Evolutionary conservation across 2,113 vertebrate genomes (phyloP).

Genomic region (Phrynocephalus versicolor): DNA sequence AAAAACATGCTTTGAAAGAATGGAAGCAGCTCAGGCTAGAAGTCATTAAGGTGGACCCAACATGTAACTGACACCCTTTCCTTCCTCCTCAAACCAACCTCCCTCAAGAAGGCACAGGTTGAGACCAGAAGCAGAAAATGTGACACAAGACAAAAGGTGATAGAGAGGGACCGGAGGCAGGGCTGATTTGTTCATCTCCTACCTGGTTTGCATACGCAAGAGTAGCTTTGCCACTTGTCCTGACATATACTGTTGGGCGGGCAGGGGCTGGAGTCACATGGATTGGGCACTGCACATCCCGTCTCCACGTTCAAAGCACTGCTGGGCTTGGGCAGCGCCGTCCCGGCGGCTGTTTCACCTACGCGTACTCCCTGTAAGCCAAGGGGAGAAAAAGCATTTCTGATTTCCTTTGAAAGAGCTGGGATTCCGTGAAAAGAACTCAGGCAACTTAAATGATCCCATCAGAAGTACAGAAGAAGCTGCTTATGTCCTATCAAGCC

Average conservation of each 20-base stretch:
- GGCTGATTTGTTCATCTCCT: slow-evolving; percentile 23
- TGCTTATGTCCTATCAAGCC: not conserved
- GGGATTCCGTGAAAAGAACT: not conserved
- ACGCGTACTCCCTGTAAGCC: slow-evolving; percentile 87
- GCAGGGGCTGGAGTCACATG: slow-evolving; percentile 89
- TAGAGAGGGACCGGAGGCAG: not conserved
- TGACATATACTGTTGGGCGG: slow-evolving; percentile 85
- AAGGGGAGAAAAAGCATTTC: slow-evolving; percentile 29
- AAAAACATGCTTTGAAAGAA: not conserved
- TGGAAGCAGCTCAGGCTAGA: not conserved
- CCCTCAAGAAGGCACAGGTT: not conserved
- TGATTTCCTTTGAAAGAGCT: not conserved
- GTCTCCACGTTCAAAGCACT: slow-evolving; percentile 87
- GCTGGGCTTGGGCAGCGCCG: slow-evolving; percentile 82
- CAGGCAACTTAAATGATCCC: not conserved
- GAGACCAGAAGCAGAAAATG: not conserved
- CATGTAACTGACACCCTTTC: not conserved
- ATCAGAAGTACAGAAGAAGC: not conserved
- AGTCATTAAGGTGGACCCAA: slow-evolving; percentile 5
- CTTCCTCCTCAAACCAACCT: not conserved
- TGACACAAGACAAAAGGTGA: not conserved
- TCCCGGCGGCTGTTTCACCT: slow-evolving; percentile 83
- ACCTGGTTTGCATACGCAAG: slow-evolving; percentile 91
- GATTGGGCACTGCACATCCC: slow-evolving; percentile 84
- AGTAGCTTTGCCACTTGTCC: slow-evolving; percentile 91